A percentile compares a stretch with the other conserved stretches of the same genome.
These are phyloP conservation scores for Drosophila malerkotliana DNA, from an alignment of 1,140 invertebrate genomes.

Conservation along the genomic window DNA sequence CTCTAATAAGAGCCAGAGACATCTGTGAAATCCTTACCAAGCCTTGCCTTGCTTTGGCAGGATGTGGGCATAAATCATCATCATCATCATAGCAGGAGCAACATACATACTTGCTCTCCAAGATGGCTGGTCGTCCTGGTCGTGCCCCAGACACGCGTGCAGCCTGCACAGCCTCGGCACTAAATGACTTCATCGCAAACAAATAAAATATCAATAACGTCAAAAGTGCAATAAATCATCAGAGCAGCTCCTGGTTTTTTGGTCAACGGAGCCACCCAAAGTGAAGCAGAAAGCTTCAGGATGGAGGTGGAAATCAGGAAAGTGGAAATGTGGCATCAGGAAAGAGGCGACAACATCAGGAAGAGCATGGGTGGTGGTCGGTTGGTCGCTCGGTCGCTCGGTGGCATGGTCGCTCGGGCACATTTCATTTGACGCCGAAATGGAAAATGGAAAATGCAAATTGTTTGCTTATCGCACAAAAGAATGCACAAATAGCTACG, in stretches of 20 bases:
- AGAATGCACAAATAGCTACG: constrained; percentile 67
- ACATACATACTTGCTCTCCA: no score
- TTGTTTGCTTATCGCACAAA: constrained; percentile 64
- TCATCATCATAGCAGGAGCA: not conserved
- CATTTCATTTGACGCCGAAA: constrained; percentile 67
- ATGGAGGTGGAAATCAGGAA: no score
- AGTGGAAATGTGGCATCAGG: not conserved
- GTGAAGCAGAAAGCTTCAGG: no score
- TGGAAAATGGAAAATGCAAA: constrained; percentile 78
- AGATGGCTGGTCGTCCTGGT: no score
- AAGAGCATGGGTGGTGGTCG: not conserved
- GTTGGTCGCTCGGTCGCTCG: no score
- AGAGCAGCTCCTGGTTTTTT: constrained; percentile 12
- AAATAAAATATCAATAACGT: constrained; percentile 78
- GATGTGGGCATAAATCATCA: no score
- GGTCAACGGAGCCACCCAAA: not conserved
- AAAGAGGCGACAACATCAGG: not conserved
- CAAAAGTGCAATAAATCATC: constrained; percentile 73
- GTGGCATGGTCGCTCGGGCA: not conserved
- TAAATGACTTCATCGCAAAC: constrained; percentile 72
- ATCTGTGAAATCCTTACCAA: no score
- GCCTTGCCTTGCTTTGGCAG: no score
- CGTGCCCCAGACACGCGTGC: no score
- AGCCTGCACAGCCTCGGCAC: constrained; percentile 4
- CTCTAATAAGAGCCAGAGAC: no score